Base-by-base conservation (phyloP, 2,888 invertebrate genomes). In the Tachina fera region DNA sequence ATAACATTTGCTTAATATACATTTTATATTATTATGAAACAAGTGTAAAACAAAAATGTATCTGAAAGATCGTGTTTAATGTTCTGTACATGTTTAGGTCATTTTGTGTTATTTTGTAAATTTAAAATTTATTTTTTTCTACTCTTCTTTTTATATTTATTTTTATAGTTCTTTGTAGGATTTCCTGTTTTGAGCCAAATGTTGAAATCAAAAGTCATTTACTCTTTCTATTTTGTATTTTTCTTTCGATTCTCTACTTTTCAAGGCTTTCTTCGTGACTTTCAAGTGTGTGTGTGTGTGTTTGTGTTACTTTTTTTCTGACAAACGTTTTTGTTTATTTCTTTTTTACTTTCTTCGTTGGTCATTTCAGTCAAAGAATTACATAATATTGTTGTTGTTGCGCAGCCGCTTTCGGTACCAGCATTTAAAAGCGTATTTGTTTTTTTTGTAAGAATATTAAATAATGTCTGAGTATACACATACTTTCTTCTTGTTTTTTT, bases 141-240 rank as follows among this genome's bases (percentile, higher is more conserved):
- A n/a, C n/a, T 4, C 31, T 43, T 19, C 1, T 45, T 63, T 10
- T 11, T 10, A 31, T 60, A n/a, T 41, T 60, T 10, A 6, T 11
- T 9, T 14, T 49, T 49, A 0, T 8, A 14, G 58, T 58, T 58
- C 10, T 51, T 19, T 70, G 14, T 22, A 43, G 5, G 45, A 45
- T 19, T 58, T 39, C 1, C 9, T 39, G 19, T 56, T 10, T 45
- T 4, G 43, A 9, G 10, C 58, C 43, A 71, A 51, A 76, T 51
- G 71, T 80, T 56, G 75, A 80, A 84, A 84, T 84, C 60, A 84
- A 84, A 84, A 83, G 83, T 84, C 63, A 75, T 80, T 80, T 80
- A 9, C 43, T 1, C 31, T 67, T 31, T 74, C 9, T 4, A 39
- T 31, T 22, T 16, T 31, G 31, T 31, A 31, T 31, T 31, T 31